These are phyloP conservation scores for Sceloporus tristichus DNA, from an alignment of 2,113 vertebrate species.

Conservation along the genomic window DNA sequence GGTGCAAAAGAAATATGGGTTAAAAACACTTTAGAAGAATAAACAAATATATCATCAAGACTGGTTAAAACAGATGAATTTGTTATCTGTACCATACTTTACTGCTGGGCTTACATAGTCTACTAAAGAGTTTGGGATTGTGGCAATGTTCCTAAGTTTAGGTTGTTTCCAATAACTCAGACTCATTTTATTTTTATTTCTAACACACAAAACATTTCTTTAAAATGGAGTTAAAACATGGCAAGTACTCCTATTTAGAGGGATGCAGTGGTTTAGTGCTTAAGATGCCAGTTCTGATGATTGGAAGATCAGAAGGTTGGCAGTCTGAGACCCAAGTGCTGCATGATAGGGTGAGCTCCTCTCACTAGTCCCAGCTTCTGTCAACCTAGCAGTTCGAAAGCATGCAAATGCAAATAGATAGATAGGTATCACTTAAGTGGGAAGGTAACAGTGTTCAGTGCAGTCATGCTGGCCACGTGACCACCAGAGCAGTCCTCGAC, in stretches of 20 bases:
- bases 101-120: background rate
- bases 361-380: too few species aligned
- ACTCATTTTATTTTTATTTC: background rate
- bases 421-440: too few species aligned
- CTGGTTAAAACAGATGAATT: background rate
- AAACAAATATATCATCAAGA: background rate
- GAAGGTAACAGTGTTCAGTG: too few species aligned
- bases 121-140: background rate
- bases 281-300: too few species aligned
- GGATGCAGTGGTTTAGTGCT: too few species aligned
- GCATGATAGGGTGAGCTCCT: too few species aligned
- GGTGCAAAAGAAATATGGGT: background rate
- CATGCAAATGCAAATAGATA: too few species aligned
- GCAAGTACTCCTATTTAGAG: background rate
- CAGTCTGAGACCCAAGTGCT: too few species aligned
- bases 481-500: too few species aligned
- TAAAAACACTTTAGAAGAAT: background rate
- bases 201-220: background rate
- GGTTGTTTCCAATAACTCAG: background rate
- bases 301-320: too few species aligned
- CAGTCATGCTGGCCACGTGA: too few species aligned
- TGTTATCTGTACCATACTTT: background rate
- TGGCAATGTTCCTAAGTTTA: background rate
- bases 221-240: background rate
- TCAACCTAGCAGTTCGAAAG: too few species aligned